Evolutionary conservation across 2,888 invertebrate genomes (phyloP), one percentile per base, ranked within the genome.

Genomic region (Erebia aethiops): DNA sequence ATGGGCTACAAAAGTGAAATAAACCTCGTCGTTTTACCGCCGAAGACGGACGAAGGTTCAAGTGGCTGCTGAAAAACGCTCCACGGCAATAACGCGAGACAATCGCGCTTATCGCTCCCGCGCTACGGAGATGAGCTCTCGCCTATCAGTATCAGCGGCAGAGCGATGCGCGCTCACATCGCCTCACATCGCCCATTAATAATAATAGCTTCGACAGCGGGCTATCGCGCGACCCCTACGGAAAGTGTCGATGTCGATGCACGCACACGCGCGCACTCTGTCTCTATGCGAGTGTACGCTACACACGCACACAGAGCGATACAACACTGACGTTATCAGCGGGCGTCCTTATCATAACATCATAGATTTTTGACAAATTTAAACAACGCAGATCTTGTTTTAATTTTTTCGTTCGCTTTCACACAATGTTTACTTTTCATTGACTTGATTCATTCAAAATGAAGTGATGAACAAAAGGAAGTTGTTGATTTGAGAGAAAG

Each of bases 31-130:
- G 73, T 75, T 71, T 76, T 74, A 74, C 71, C 75, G 68, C 76
- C 66, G 87, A 82, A 78, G 88, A 89, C 77, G 82, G 89, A 90
- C 81, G 86, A 85, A 81, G 89, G 88, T 88, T 80, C 79, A 81
- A 84, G 85, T 81, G 83, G 75, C n/a, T 46, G 1, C 56, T 18
- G 58, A 14, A 13, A 5, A 26, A 14, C 58, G 35, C n/a, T 5
- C 13, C 13, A 9, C 26, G 10, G 13, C 57, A 10, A 11, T 13
- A 13, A 16, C 14, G 14, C 57, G 26, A 51, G 18, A 10, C 57
- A 13, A 13, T 14, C 57, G 35, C 21, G 35, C 58, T 26, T 26
- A n/a, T 35, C 35, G 58, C 58, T 16, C 52, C 41, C 60, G 60
- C 16, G 43, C 5, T 35, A 10, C 60, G 57, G 58, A 41, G 58